Base-by-base conservation (phyloP, 2,797 vertebrate species). In the Notolabrus celidotus region DNA sequence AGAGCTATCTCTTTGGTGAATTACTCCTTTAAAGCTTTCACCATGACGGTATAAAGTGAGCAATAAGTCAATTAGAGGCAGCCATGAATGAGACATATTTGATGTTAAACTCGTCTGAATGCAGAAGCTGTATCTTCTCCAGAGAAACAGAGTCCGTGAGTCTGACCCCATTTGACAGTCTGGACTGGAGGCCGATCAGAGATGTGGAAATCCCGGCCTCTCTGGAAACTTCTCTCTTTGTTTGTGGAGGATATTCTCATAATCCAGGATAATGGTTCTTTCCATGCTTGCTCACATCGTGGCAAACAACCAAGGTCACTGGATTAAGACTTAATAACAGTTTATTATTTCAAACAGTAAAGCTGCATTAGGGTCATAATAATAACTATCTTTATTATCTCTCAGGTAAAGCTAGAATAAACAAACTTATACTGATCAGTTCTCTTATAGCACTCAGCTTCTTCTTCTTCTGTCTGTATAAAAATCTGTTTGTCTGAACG, bases 141-240 rank as follows among this genome's bases (percentile, higher is more conserved):
- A 7, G 39, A 54, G 58, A 38, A 38, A 47, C 11, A 7, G 17
- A 22, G 15, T 36, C 34, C 2, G 3, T 10, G n/a, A n/a, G 41
- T n/a, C 9, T 20, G 20, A 69, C 27, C 38, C 53, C 19, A 23
- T 47, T 42, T 22, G 43, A 42, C 5, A 22, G 25, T 23, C 53
- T 33, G 51, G 33, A 39, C 33, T 39, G 19, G n/a, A 41, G 20
- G 59, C 36, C 56, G 52, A 49, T 19, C 51, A 55, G n/a, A 54
- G 42, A 20, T 49, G 51, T 56, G 43, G 25, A 41, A 42, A 61
- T 42, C 25, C 41, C 42, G 17, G 14, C 41, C 61, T 41, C 67
- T 47, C 29, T 58, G n/a, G 55, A 54, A 54, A 34, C 41, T 14
- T 62, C 57, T 45, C 55, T 27, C 14, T 22, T 22, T 71, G 31